Conservation (phyloP, 2,113 vertebrate genomes). For the Xenopus tropicalis region UCB_Xtro_10.0 CM004451.2:61281001-61281500, state of each 20-base stretch:
- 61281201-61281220: conserved; percentile 47
- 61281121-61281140: conserved; percentile 73
- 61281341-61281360: neutral
- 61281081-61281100: conserved; percentile 76
- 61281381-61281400: neutral
- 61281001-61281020: no score
- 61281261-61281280: no score
- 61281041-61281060: conserved; percentile 78
- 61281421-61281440: conserved; percentile 83
- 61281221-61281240: conserved; percentile 10
- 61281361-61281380: neutral
- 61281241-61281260: conserved; percentile 9
- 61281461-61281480: conserved; percentile 94
- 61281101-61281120: conserved; percentile 54
- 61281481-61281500: conserved; percentile 94
- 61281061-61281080: conserved; percentile 71
- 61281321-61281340: conserved; percentile 13
- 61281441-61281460: conserved; percentile 81
- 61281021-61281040: no score
- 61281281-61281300: no score
- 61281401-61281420: conserved; percentile 69
- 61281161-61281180: conserved; percentile 89
- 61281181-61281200: conserved; percentile 73
- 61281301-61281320: conserved; percentile 8
- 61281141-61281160: conserved; percentile 77